Conservation (phyloP, 1,140 invertebrate genomes). For the Mya arenaria region DNA sequence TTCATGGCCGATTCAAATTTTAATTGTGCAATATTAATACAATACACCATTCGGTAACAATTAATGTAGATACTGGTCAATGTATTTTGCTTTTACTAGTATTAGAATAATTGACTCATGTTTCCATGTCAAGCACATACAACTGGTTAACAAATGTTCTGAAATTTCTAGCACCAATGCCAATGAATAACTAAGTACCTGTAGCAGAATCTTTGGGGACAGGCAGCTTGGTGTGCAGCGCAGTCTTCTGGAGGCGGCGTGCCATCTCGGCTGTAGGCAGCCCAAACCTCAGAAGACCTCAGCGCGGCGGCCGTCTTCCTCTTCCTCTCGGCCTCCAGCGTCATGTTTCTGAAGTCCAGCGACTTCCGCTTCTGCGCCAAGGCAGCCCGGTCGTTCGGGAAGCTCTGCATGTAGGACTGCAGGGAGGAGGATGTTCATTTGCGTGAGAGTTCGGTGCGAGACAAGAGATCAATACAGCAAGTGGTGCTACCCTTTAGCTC, state of each 20-base stretch:
- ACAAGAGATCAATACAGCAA: not conserved
- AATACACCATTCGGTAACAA: too few species aligned
- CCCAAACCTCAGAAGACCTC: not conserved
- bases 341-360: not conserved
- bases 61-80: too few species aligned
- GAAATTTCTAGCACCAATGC: too few species aligned
- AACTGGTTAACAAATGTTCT: too few species aligned
- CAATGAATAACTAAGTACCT: not conserved
- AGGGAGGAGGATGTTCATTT: too few species aligned
- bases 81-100: too few species aligned
- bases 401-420: not conserved
- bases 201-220: not conserved
- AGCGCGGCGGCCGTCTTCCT: not conserved
- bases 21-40: too few species aligned
- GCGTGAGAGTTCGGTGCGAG: not conserved
- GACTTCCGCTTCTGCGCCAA: not conserved
- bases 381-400: not conserved
- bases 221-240: not conserved
- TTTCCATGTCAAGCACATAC: too few species aligned
- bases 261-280: not conserved
- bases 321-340: not conserved
- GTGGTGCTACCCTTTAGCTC: not conserved
- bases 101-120: too few species aligned
- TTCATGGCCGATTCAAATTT: too few species aligned
- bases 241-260: not conserved